These are phyloP conservation scores for Epizoanthus scotinus DNA, from an alignment of 92 coral and sea anemone species.

Conservation along the genomic window DNA sequence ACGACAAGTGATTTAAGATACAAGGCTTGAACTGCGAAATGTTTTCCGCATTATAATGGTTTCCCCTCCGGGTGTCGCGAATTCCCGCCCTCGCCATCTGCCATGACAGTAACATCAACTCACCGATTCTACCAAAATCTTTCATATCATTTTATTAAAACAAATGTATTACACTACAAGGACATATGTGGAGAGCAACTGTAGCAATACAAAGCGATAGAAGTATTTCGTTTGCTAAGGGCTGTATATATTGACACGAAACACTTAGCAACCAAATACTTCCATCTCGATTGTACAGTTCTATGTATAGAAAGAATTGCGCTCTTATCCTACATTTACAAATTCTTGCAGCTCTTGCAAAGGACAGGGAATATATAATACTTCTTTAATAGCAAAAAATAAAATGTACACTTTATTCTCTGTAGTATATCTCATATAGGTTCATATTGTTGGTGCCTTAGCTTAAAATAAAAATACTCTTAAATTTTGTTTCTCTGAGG, in stretches of 20 bases:
- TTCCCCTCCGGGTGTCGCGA: constrained; percentile 15
- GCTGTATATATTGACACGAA: constrained; percentile 1
- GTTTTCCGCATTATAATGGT: constrained; percentile 17
- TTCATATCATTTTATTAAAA: constrained; percentile 79
- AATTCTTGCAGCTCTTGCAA: constrained; percentile 35
- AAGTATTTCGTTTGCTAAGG: constrained; percentile 38
- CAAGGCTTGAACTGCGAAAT: neutral
- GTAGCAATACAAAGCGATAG: constrained; percentile 20
- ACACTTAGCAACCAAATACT: constrained; percentile 38
- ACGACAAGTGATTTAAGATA: neutral
- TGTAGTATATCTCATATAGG: constrained; percentile 86
- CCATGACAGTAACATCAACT: constrained; percentile 13
- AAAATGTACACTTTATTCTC: constrained; percentile 89
- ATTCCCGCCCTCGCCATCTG: constrained; percentile 41
- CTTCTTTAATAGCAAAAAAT: constrained; percentile 97
- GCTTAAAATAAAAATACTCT: constrained; percentile 96
- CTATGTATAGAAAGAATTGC: neutral
- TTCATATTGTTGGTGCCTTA: constrained; percentile 89
- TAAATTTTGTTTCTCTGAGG: constrained; percentile 76
- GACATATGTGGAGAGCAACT: neutral
- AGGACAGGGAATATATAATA: constrained; percentile 51
- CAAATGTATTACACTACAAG: constrained; percentile 69
- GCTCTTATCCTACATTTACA: neutral
- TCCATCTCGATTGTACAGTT: constrained; percentile 28
- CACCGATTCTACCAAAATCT: constrained; percentile 59